Base-by-base conservation (phyloP, 2,797 vertebrate genomes). In the Ctenopoma kingsleyae region DNA sequence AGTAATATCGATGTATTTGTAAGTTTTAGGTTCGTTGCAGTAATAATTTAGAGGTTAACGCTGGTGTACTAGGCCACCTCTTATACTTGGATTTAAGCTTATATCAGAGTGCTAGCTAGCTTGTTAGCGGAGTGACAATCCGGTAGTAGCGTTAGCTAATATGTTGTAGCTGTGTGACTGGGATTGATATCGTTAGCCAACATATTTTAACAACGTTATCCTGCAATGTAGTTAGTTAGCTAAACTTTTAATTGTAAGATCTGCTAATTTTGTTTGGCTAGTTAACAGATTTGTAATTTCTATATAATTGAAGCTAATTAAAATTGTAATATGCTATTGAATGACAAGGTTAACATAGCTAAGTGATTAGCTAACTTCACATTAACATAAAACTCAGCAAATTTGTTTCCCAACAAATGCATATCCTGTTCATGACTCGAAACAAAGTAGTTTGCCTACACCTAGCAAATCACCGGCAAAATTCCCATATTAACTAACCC, bases 31-130 rank as follows among this genome's bases (percentile, higher is more conserved):
- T 4, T 44, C 11, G 47, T 41, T 3, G 25, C 1, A 10, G 6
- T 9, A 16, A 20, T 6, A 8, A 36, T 4, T 11, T 36, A 0
- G 0, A 13, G 10, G 4, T 54, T 50, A 44, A 19, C 43, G n/a
- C 15, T 19, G 2, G 12, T 30, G 17, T 32, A 36, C 27, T 63
- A 20, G 43, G 16, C 20, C n/a, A 3, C 12, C 23, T 49, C 10
- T 65, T 46, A 36, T n/a, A 53, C 13, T 11, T 12, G 3, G 12
- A 71, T 23, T 68, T 27, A 3, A 72, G 53, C 80, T 69, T 76
- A 78, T 79, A 36, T 48, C 15, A 51, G 17, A 44, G 13, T 23
- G 70, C 68, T 74, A 82, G 79, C 68, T 87, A 86, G 84, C 73
- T 56, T 44, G 67, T 57, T 81, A 81, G 75, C 76, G 77, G 82